Base-by-base conservation (phyloP, 2,113 vertebrate genomes). In the Okapia johnstoni region DNA sequence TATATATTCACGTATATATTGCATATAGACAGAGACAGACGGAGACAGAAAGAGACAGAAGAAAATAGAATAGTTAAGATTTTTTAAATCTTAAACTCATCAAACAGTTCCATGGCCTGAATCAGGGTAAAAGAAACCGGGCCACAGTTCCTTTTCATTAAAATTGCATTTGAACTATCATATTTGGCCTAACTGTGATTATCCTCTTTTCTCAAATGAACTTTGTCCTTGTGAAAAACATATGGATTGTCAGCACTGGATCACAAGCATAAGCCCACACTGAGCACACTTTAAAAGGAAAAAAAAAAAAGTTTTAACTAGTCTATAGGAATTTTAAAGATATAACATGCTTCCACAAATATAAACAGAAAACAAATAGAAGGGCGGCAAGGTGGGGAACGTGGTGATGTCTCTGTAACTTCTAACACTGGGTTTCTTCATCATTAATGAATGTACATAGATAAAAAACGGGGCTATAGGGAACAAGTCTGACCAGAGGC, bases 81-180 rank as follows among this genome's bases (percentile, higher is more conserved):
- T 26, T 50, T 70, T 5, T 3, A 79, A 87, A 46, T 73, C 85
- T 88, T n/a, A 85, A 43, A 85, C 28, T 52, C 16, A 43, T 54
- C 40, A 17, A 28, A 21, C 26, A 90, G 28, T 63, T 90, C 19
- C 84, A 26, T 48, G 88, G 11, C 40, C 33, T 63, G 43, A 95
- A 21, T 50, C 48, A 76, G 2, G 33, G 13, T 26, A 80, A 76
- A 95, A 89, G 84, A 94, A 96, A 96, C 7, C 93, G 25, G 85
- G 52, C 80, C 40, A 94, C 0, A 63, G 80, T 4, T 90, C n/a
- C 25, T 66, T 80, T 94, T 81, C n/a, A 93, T 85, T 79, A 92
- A 92, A 97, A 90, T 55, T 85, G 25, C 66, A 94, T 87, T 85
- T 92, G 26, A 76, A 57, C 89, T 80, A 76, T 70, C 93, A 58